Evolutionary conservation across 2,797 vertebrate species (phyloP), one percentile per base, ranked within the genome.

Genomic region (Rhodeus uyekii): DNA sequence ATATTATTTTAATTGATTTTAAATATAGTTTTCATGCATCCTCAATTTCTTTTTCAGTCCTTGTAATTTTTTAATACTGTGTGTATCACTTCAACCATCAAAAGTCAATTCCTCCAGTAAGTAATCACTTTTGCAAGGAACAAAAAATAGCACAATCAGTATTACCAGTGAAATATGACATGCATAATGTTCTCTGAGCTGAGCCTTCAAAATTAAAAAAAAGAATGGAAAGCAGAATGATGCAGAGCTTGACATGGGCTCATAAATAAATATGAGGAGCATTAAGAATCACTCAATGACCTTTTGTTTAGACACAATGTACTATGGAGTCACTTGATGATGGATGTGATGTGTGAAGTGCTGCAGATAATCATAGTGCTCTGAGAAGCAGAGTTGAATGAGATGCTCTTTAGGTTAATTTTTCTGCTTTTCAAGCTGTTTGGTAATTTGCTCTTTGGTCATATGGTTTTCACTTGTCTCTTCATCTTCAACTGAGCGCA

Each of bases 391-490:
- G 58, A 53, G n/a, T 22, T 22, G 32, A 64, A 74, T 44, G 38
- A 63, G 74, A 48, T 36, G 32, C 55, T 64, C 78, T 80, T 80
- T 61, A 73, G 32, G 5, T 63, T 72, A n/a, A 64, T 72, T 38
- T 18, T 55, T 81, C 44, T 48, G 78, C 53, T 32, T 16, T 80
- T 80, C 53, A 67, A 67, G 32, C 3, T 13, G 50, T 38, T 60
- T 64, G n/a, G 16, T 74, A 50, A 53, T 67, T 55, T 68, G 72
- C 73, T 68, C 61, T 76, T 36, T 82, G 64, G 36, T 68, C 27
- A 46, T 32, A 32, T 32, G 24, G 1, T 60, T 58, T 82, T 46
- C 63, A 46, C 38, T 44, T 29, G 36, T 34, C 69, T 55, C 72
- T 67, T 67, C 36, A 65, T 50, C 5, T 39, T 61, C 16, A n/a